Percentiles rank a stretch among this genome's conserved stretches.
Conservation (phyloP, 1,140 invertebrate genomes). For the Drosophila varians region DNA sequence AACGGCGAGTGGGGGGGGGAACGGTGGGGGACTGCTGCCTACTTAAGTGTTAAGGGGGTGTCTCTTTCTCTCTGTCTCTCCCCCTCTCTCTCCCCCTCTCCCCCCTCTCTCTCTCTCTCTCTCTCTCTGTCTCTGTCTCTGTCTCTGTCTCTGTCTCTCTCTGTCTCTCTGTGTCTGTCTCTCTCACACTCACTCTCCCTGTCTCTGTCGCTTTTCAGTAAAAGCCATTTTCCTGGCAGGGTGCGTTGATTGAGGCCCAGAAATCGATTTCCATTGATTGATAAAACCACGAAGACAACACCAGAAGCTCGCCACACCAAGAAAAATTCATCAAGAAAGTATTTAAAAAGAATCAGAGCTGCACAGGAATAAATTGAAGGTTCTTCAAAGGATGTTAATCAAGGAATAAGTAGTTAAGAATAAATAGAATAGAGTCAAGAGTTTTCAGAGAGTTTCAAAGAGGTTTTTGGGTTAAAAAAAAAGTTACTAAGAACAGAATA, state of each 20-base stretch:
- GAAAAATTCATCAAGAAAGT: neutral
- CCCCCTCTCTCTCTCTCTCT: neutral
- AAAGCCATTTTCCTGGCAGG: slow-evolving; percentile 8
- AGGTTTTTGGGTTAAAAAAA: too few relatives aligned
- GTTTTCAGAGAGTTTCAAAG: too few relatives aligned
- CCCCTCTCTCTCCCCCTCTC: slow-evolving; percentile 3
- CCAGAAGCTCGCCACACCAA: neutral
- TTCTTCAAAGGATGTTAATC: too few relatives aligned
- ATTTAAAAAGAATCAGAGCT: neutral
- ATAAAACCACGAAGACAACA: slow-evolving; percentile 52
- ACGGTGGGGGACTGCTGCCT: slow-evolving; percentile 42
- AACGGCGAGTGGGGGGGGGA: too few relatives aligned
- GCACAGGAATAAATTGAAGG: neutral
- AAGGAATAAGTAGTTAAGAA: too few relatives aligned
- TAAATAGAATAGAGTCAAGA: too few relatives aligned
- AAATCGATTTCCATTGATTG: slow-evolving; percentile 78
- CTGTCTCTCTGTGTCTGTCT: too few relatives aligned
- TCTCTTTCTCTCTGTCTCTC: slow-evolving; percentile 21
- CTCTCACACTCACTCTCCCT: slow-evolving; percentile 2
- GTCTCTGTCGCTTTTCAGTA: too few relatives aligned
- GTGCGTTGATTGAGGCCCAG: slow-evolving; percentile 50
- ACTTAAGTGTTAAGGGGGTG: slow-evolving; percentile 67
- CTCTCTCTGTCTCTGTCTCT: too few relatives aligned
- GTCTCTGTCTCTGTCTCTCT: too few relatives aligned
- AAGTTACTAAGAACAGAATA: too few relatives aligned